Base-by-base conservation (phyloP, 1,140 invertebrate species). In the Magallana angulata region DNA sequence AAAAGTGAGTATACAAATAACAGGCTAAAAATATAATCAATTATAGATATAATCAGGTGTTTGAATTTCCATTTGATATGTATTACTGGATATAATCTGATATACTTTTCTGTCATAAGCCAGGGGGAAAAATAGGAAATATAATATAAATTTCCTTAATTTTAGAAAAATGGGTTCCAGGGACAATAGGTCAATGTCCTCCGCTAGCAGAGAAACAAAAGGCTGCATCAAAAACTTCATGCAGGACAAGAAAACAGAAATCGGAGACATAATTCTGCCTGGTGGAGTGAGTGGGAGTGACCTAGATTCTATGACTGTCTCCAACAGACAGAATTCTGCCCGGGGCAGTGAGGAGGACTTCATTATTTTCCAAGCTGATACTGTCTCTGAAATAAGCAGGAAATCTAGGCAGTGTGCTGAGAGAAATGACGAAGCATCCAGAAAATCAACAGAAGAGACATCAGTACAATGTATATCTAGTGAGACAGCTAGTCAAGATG, bases 401-500 rank as follows among this genome's bases (percentile, higher is more conserved):
- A 57, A 82, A 82, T 57, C 5, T n/a, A 58, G n/a, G 0, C 18
- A 57, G n/a, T 3, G 7, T 56, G 48, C 11, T 12, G 36, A 36
- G 24, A 30, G 7, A 5, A n/a, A 58, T 16, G 18, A 82, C 16
- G n/a, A 24, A 16, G 0, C 57, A 3, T 82, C 81, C 3, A 57
- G 9, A 82, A 14, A 57, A 82, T 82, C 48, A 16, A 36, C 14
- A 82, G 57, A 9, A 6, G 16, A 8, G 18, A 82, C 57, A 57
- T 14, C 18, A 18, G n/a, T 57, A 57, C 14, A 82, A 4, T n/a
- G 57, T 24, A 30, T 8, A 16, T 57, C 8, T 82, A 24, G 4
- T 56, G 7, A 9, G 6, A 81, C 58, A 57, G 62, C 57, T 48
- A 94, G 93, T 86, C 94, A 94, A 88, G 94, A 94, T 82, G 86